A percentile compares a stretch with the other conserved stretches of the same genome.
Evolutionary conservation across 2,113 vertebrate species (phyloP).

Genomic region (Barbus barbus): DNA sequence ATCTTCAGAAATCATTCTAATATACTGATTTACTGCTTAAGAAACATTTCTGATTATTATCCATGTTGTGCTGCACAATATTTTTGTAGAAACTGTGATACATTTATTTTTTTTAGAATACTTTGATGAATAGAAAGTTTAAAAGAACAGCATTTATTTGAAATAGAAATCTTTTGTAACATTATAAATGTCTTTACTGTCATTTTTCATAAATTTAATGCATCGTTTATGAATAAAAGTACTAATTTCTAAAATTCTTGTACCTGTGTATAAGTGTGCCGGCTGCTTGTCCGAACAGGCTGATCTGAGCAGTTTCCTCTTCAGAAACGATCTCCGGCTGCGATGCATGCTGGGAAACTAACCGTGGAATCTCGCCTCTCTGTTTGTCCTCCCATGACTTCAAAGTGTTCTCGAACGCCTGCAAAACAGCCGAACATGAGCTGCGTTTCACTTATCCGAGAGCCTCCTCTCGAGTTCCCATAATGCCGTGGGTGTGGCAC

Average conservation of each 20-base stretch:
- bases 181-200: not conserved
- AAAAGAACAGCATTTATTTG: too few species aligned
- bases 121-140: not conserved
- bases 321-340: conserved; percentile 89
- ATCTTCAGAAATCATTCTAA: not conserved
- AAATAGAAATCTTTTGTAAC: too few species aligned
- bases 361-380: conserved; percentile 87
- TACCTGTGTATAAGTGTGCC: conserved; percentile 92
- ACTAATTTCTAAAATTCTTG: not conserved
- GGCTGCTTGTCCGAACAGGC: conserved; percentile 87
- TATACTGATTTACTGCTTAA: not conserved
- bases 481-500: conserved; percentile 20
- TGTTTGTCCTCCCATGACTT: conserved; percentile 99
- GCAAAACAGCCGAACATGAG: conserved; percentile 4
- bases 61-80: not conserved
- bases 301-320: conserved; percentile 88
- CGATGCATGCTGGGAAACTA: conserved; percentile 73
- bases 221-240: not conserved
- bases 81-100: not conserved
- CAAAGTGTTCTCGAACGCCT: conserved; percentile 95
- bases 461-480: not conserved
- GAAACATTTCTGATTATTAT: too few species aligned
- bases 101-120: not conserved
- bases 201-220: not conserved
- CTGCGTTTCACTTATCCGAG: not conserved